These are phyloP conservation scores for Magallana gigas DNA, from an alignment of 1,140 invertebrate genomes.

Conservation along the genomic window DNA sequence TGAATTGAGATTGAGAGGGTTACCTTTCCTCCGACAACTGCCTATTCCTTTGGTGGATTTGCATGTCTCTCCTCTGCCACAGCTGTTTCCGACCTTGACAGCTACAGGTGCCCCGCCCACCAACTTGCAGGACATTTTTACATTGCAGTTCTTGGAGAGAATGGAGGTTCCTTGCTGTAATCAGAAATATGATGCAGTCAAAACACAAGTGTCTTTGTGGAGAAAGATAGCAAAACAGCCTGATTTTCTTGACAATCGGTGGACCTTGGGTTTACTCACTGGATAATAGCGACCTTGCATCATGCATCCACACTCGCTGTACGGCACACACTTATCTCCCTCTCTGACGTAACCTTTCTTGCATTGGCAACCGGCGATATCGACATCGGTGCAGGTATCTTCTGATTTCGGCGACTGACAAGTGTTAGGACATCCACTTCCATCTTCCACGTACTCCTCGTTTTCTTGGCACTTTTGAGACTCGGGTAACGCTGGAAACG, in stretches of 20 bases:
- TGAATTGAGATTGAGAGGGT: no score
- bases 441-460: conserved; percentile 8
- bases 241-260: no score
- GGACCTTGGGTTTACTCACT: background rate
- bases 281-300: background rate
- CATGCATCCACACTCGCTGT: conserved; percentile 31
- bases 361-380: conserved; percentile 38
- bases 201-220: no score
- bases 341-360: conserved; percentile 27
- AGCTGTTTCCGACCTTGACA: background rate
- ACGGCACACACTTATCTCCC: conserved; percentile 39
- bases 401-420: background rate
- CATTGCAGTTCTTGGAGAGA: conserved; percentile 1
- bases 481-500: background rate
- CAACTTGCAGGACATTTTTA: background rate
- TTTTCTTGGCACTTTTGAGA: conserved; percentile 14
- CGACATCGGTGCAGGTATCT: background rate
- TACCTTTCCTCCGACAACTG: background rate
- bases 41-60: background rate
- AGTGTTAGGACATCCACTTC: conserved; percentile 28
- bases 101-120: background rate
- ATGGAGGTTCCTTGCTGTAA: conserved; percentile 1
- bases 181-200: no score
- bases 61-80: background rate
- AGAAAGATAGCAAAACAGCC: no score